Evolutionary conservation across 1,140 invertebrate genomes (phyloP).

Genomic region (Drosophila mauritiana): DNA sequence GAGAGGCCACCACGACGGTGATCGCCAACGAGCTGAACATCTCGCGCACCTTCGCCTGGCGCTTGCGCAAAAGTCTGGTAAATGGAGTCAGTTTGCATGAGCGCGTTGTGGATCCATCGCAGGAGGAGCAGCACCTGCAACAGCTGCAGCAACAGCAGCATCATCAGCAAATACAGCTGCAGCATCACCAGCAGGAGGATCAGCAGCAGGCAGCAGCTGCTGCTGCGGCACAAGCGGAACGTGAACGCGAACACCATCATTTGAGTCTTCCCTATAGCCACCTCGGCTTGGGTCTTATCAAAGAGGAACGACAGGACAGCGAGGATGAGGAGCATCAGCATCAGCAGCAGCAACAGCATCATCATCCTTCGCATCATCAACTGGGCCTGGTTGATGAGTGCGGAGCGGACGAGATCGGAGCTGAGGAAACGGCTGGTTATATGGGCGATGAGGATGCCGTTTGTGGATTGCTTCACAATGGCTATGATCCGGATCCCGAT

Average conservation of each 20-base stretch:
- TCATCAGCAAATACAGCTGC: slow-evolving; percentile 6
- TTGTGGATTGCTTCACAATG: slow-evolving; percentile 60
- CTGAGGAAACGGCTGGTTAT: slow-evolving; percentile 71
- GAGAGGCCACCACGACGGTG: slow-evolving; percentile 80
- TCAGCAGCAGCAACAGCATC: slow-evolving; percentile 14
- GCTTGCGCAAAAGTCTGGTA: slow-evolving; percentile 79
- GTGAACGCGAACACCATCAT: slow-evolving; percentile 46
- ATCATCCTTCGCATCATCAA: slow-evolving; percentile 19
- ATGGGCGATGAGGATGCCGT: slow-evolving; percentile 69
- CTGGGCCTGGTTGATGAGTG: slow-evolving; percentile 32
- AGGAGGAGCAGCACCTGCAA: slow-evolving; percentile 56
- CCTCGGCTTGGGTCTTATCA: slow-evolving; percentile 55
- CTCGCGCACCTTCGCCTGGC: slow-evolving; percentile 82
- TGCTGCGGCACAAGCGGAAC: slow-evolving; percentile 35
- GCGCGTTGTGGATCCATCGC: slow-evolving; percentile 72
- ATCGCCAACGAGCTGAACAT: slow-evolving; percentile 83
- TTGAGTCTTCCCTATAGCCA: slow-evolving; percentile 54
- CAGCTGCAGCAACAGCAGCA: slow-evolving; percentile 41
- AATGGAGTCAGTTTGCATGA: slow-evolving; percentile 80
- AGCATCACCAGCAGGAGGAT: slow-evolving; percentile 11
- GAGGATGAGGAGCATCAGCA: slow-evolving; percentile 63
- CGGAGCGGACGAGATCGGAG: slow-evolving; percentile 65
- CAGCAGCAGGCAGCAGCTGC: slow-evolving; percentile 23
- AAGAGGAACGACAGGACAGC: slow-evolving; percentile 68
- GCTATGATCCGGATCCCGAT: slow-evolving; percentile 49